phyloP scores from a whole-genome alignment of 1,140 invertebrate species.

The Samia ricini region DNA sequence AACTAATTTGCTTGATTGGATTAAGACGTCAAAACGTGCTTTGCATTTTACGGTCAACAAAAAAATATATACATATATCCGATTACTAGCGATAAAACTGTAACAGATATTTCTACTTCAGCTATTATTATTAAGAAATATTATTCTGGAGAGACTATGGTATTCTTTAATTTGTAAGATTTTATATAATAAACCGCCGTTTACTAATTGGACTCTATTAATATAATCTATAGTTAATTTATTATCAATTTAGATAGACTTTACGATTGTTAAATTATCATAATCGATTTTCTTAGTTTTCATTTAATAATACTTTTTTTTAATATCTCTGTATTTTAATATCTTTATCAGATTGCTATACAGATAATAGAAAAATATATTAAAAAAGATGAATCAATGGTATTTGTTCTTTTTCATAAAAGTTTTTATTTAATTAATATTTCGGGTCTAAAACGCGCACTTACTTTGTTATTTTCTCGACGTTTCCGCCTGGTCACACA shows the following conservation, averaged over 20 bases:
- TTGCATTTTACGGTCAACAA: slow-evolving; percentile 50
- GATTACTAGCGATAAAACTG: slow-evolving; percentile 32
- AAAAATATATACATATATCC: too few relatives aligned
- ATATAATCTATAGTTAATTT: not conserved
- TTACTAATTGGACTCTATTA: not conserved
- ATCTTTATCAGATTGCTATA: too few relatives aligned
- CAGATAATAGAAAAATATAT: too few relatives aligned
- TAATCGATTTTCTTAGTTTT: not conserved
- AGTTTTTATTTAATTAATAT: too few relatives aligned
- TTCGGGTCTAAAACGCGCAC: too few relatives aligned
- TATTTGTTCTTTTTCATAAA: too few relatives aligned
- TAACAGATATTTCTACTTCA: slow-evolving; percentile 29
- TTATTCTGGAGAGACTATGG: not conserved
- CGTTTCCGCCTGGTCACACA: too few relatives aligned
- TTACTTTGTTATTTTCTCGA: too few relatives aligned
- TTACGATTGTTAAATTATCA: not conserved
- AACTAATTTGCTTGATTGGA: slow-evolving; percentile 68
- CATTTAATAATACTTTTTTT: not conserved
- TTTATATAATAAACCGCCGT: not conserved
- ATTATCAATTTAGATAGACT: not conserved
- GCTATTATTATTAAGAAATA: slow-evolving; percentile 1
- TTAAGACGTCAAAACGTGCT: slow-evolving; percentile 66
- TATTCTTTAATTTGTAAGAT: not conserved
- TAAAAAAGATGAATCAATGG: too few relatives aligned
- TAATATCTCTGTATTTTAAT: too few relatives aligned